phyloP scores from a whole-genome alignment of 2,113 vertebrate genomes.

The Corythornis vintsioides region DNA sequence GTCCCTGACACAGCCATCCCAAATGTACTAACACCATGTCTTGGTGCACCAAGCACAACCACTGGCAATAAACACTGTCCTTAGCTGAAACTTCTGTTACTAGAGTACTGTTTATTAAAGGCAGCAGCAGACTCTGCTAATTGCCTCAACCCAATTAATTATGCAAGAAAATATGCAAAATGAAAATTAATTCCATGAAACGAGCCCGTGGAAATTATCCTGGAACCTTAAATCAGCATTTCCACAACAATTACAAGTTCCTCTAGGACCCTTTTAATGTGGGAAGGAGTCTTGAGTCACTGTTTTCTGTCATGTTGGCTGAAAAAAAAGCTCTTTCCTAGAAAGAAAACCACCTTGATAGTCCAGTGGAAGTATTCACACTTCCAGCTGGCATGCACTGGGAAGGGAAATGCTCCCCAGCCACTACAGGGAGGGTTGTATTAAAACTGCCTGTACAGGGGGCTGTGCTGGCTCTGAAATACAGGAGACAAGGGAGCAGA shows the following conservation, averaged over 20 bases:
- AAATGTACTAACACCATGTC: background rate
- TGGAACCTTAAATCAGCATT: slow-evolving; percentile 14
- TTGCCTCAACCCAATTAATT: slow-evolving; percentile 8
- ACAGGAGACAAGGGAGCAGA: background rate
- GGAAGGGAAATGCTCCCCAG: background rate
- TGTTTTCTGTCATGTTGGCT: slow-evolving; percentile 9
- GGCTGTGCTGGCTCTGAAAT: background rate
- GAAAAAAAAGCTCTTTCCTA: slow-evolving; percentile 20
- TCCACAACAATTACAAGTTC: slow-evolving; percentile 12
- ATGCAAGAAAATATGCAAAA: background rate
- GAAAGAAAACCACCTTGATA: slow-evolving; percentile 35
- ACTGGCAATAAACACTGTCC: background rate
- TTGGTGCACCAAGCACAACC: background rate
- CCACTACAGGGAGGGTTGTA: background rate
- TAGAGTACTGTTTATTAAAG: background rate
- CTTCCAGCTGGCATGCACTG: background rate
- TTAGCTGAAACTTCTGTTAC: background rate
- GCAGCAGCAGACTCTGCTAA: background rate
- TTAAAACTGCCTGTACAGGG: background rate
- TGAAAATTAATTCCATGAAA: slow-evolving; percentile 10
- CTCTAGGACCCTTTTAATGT: slow-evolving; percentile 44
- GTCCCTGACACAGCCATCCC: accelerated
- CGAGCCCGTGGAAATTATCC: background rate
- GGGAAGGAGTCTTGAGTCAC: slow-evolving; percentile 32
- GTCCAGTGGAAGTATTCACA: background rate